Percentiles rank a stretch among this genome's conserved stretches.
These are phyloP conservation scores for Rotaria magnacalcarata DNA, from an alignment of 2,888 invertebrate genomes.

Conservation along the genomic window DNA sequence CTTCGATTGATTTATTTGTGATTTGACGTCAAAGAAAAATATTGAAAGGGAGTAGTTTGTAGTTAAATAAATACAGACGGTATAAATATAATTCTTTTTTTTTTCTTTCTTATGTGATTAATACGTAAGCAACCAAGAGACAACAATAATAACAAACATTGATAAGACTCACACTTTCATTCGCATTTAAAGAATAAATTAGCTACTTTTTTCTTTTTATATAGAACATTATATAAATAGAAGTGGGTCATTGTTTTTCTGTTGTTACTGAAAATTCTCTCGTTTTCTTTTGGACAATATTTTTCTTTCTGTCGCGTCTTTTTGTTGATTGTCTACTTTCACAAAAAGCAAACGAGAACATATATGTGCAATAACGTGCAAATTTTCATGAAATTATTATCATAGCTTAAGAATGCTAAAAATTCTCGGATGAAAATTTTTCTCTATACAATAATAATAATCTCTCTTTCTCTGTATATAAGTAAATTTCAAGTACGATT, in stretches of 20 bases:
- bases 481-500: not conserved
- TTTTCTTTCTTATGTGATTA: not conserved
- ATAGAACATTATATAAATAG: not conserved
- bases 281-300: not conserved
- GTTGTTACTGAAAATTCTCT: not conserved
- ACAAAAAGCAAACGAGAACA: not conserved
- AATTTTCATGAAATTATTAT: not conserved
- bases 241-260: not conserved
- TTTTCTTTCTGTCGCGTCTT: not conserved
- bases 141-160: not conserved
- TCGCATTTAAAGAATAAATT: not conserved
- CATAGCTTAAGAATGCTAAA: not conserved
- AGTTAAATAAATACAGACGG: not conserved
- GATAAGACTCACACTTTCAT: not conserved
- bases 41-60: not conserved
- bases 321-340: not conserved
- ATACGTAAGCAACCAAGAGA: not conserved
- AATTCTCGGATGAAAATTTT: not conserved
- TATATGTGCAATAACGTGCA: not conserved
- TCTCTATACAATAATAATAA: not conserved
- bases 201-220: not conserved
- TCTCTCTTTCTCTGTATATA: not conserved
- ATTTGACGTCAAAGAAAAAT: not conserved
- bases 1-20: not conserved
- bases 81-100: not conserved